Base-by-base conservation (phyloP, 2,113 vertebrate genomes). In the Scatophagus argus region DNA sequence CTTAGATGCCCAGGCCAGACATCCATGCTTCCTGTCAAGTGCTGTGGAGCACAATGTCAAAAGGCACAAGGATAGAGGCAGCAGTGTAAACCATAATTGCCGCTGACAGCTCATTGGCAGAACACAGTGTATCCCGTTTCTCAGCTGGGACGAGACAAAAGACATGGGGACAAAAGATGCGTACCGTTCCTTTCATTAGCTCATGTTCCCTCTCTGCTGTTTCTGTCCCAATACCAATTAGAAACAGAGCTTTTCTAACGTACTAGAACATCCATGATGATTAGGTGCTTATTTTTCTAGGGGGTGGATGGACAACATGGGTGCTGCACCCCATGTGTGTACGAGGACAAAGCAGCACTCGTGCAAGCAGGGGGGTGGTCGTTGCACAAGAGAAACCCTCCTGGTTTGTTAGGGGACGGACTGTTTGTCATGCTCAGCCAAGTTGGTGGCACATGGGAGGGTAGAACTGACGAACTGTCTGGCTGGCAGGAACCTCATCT, bases 101-200 rank as follows among this genome's bases (percentile, higher is more conserved):
- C 44, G 65, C 59, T 74, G 93, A 89, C 90, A 89, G 91, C 75
- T 90, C 61, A 62, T 67, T 93, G 93, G 89, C 91, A 92, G 88
- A 77, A 94, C 91, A 92, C 84, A 76, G 83, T 86, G 92, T 89
- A 84, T 92, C 90, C 77, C 56, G 81, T 91, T 89, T 90, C 89
- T 84, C 67, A 25, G 62, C 85, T 12, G 70, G 89, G 85, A 74
- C 61, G 21, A 61, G 69, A 89, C 90, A 87, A 91, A 90, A 87
- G 76, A 80, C 65, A 51, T 21, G 0, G 81, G 82, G 85, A 91
- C 86, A 87, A 91, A 89, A 82, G 89, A 80, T 13, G 84, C 23
- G 77, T 82, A 83, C 84, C 52, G 25, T 79, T 75, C 77, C 73
- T 81, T 87, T 91, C 87, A 90, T 92, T 79, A 86, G 87, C 84